Evolutionary conservation across 1,140 invertebrate genomes (phyloP).

Genomic region (Drosophila varians): DNA sequence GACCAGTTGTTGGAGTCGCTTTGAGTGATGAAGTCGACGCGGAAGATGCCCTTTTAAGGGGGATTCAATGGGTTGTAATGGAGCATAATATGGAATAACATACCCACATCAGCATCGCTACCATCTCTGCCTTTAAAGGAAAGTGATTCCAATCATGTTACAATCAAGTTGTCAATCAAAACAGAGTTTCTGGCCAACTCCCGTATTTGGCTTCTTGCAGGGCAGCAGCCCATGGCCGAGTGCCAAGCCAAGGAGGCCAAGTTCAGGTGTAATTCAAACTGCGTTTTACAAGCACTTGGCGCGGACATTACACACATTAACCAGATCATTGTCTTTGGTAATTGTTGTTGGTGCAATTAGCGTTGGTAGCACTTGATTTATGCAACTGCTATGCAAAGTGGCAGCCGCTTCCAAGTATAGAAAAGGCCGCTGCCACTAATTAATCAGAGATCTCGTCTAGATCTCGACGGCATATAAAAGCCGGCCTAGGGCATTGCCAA

Average conservation of each 20-base stretch:
- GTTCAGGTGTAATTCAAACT: constrained; percentile 49
- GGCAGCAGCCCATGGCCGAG: constrained; percentile 1
- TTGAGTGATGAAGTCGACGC: neutral
- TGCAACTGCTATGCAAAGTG: constrained; percentile 52
- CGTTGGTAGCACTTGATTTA: constrained; percentile 68
- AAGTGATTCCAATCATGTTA: neutral
- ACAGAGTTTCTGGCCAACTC: constrained; percentile 1
- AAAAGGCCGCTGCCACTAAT: constrained; percentile 46
- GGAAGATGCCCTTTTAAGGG: neutral
- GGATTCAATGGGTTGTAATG: too few species aligned
- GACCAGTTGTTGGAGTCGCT: constrained; percentile 10
- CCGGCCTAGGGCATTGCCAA: constrained; percentile 43
- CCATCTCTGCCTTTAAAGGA: neutral
- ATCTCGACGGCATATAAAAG: constrained; percentile 54
- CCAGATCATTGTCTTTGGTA: constrained; percentile 43
- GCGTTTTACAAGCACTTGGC: constrained; percentile 37
- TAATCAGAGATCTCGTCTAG: constrained; percentile 37
- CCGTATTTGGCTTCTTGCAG: constrained; percentile 7
- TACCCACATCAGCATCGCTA: too few species aligned
- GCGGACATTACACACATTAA: constrained; percentile 44
- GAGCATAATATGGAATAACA: too few species aligned
- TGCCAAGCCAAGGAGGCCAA: constrained; percentile 29
- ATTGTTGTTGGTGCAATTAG: constrained; percentile 64
- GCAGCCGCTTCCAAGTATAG: constrained; percentile 71
- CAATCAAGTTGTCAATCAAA: neutral